Percentiles rank a stretch among this genome's conserved stretches.
These are phyloP conservation scores for Euschistus heros DNA, from an alignment of 1,140 invertebrate species.

Conservation along the genomic window DNA sequence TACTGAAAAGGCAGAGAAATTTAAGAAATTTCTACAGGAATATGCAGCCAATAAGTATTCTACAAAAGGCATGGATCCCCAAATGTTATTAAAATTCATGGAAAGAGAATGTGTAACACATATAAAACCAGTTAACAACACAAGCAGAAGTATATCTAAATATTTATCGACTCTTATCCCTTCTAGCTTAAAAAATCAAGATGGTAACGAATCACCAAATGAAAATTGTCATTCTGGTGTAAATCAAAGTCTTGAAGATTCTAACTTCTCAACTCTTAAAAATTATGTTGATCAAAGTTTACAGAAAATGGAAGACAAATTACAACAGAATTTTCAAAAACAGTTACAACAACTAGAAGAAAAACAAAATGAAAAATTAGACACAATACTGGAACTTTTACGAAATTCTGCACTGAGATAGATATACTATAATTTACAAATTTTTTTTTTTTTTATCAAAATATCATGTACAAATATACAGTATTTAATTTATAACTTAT, in stretches of 20 bases:
- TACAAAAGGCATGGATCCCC: background rate
- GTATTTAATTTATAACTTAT: too few species aligned
- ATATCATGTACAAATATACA: too few species aligned
- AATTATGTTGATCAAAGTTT: slow-evolving; percentile 20
- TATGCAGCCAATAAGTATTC: background rate
- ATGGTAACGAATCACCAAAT: background rate
- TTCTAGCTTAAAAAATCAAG: background rate
- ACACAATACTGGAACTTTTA: slow-evolving; percentile 18
- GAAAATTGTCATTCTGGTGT: too few species aligned
- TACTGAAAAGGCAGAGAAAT: slow-evolving; percentile 20
- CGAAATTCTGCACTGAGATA: slow-evolving; percentile 4
- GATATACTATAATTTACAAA: background rate
- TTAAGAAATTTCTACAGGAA: slow-evolving; percentile 21
- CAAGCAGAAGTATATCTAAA: slow-evolving; percentile 15
- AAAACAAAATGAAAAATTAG: slow-evolving; percentile 24
- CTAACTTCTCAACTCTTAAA: background rate
- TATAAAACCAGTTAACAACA: slow-evolving; percentile 13
- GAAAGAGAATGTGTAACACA: slow-evolving; percentile 18
- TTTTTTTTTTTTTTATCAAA: too few species aligned
- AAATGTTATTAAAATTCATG: slow-evolving; percentile 18
- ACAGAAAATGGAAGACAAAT: slow-evolving; percentile 15
- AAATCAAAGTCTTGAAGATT: too few species aligned
- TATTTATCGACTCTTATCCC: slow-evolving; percentile 18
- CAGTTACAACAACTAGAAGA: slow-evolving; percentile 22
- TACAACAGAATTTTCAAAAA: slow-evolving; percentile 14